These are phyloP conservation scores for Peribatodes rhomboidaria DNA, from an alignment of 2,888 invertebrate species.

Conservation along the genomic window DNA sequence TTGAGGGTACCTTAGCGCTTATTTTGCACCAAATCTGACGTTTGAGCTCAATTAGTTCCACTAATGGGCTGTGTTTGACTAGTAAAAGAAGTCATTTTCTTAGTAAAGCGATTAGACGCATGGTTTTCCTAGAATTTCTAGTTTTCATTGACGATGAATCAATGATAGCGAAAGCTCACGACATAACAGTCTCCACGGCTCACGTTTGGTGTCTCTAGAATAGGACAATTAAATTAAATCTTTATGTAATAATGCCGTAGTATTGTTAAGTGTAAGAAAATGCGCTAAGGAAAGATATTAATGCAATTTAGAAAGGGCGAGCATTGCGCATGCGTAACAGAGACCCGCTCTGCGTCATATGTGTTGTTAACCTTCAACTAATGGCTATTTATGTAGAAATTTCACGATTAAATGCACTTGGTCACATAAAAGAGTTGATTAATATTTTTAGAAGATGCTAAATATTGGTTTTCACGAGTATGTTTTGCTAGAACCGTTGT, in stretches of 20 bases:
- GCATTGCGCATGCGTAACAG: conserved; percentile 63
- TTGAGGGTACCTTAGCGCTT: conserved; percentile 50
- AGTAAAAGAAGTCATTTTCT: neutral
- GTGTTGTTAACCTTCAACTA: conserved; percentile 54
- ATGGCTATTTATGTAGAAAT: conserved; percentile 39
- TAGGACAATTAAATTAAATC: neutral
- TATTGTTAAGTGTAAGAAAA: conserved; percentile 39
- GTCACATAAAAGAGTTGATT: neutral
- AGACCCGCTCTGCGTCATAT: conserved; percentile 65
- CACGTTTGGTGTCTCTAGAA: neutral
- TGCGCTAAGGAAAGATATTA: conserved; percentile 56
- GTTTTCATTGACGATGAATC: conserved; percentile 21
- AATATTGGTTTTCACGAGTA: neutral
- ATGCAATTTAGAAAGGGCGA: conserved; percentile 59
- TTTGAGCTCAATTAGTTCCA: neutral
- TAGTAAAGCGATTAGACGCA: neutral
- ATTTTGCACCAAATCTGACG: conserved; percentile 48
- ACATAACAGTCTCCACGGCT: neutral
- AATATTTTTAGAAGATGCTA: neutral
- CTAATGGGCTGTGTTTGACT: neutral
- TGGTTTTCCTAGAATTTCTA: conserved; percentile 5
- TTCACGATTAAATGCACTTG: conserved; percentile 25
- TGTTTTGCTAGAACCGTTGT: neutral
- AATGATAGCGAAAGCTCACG: neutral
- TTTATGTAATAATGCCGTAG: neutral